Base-by-base conservation (phyloP, 2,888 invertebrate species). In the Troilus luridus region DNA sequence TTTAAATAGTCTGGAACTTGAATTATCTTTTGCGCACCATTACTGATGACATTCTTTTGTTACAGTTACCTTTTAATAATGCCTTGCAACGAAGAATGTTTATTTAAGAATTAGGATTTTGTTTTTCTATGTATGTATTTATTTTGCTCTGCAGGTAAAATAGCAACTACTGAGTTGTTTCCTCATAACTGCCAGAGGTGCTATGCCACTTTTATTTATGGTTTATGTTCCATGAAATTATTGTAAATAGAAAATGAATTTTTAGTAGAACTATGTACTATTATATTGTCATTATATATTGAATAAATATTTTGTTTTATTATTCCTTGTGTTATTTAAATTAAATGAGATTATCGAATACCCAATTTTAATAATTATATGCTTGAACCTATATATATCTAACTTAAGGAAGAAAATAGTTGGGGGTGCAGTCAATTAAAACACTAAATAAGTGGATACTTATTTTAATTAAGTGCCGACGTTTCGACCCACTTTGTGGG, bases 151-250 rank as follows among this genome's bases (percentile, higher is more conserved):
- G 41, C 12, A 41, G 72, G 17, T 17, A 77, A 77, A 17, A 77
- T 41, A 41, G 7, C 27, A 77, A 77, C 72, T 77, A 24, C 17
- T 6, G 41, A 77, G 72, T 41, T 77, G 27, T 77, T 17, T 77
- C 27, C 72, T 17, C 7, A 67, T 67, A 67, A 67, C 67, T 67
- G 11, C 24, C 24, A 67, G 17, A 77, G 27, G 17, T 77, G 72
- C 72, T 77, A 17, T 41, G 27, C 72, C 72, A 41, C 17, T 77
- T 77, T 19, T 77, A 27, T 77, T 41, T 85, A 56, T 85, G 56
- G 85, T 85, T 54, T 56, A 85, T 58, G 56, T 85, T 85, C 85
- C 85, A 85, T 85, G 54, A 56, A 81, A 81, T 81, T 81, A 81
- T 19, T 81, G 81, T 85, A 85, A 56, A 85, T 85, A 85, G 0